phyloP scores from a whole-genome alignment of 23 tunicate species.

The Trididemnum nubilum region DNA sequence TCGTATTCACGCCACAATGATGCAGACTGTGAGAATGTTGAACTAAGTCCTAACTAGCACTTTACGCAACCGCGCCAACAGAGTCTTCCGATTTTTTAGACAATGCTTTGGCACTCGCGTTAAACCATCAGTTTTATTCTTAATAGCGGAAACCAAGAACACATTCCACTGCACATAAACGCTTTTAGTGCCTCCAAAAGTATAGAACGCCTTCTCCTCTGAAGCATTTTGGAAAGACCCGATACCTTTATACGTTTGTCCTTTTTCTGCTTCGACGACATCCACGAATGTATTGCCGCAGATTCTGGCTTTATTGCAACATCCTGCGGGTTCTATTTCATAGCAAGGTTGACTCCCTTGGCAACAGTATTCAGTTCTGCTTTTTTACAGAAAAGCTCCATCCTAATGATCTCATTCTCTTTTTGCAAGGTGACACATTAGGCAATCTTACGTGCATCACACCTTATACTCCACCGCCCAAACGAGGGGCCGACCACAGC shows the following conservation, averaged over 20 bases:
- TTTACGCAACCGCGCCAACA: no score
- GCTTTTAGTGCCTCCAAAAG: conserved; percentile 19
- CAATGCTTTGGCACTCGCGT: no score
- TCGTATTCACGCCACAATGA: no score
- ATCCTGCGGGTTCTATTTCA: conserved; percentile 20
- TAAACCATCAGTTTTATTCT: no score
- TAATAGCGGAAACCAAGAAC: no score
- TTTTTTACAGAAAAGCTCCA: conserved; percentile 34
- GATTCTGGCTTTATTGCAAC: conserved; percentile 36
- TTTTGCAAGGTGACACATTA: conserved; percentile 8
- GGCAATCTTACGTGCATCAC: conserved; percentile 34
- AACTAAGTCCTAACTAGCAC: no score
- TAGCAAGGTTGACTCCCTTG: conserved; percentile 24
- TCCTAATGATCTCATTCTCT: conserved; percentile 17
- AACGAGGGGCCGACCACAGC: conserved; percentile 25
- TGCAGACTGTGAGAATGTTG: no score
- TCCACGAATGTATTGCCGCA: conserved; percentile 27
- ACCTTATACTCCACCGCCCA: conserved; percentile 12
- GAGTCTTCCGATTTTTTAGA: no score
- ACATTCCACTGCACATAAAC: no score
- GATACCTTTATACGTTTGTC: conserved; percentile 33
- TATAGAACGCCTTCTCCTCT: conserved; percentile 16
- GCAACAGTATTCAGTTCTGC: conserved; percentile 33
- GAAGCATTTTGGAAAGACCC: conserved; percentile 31
- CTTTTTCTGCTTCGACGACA: conserved; percentile 22